These are phyloP conservation scores for Trachelus iudaicus DNA, from an alignment of 2,888 invertebrate species.

Conservation along the genomic window DNA sequence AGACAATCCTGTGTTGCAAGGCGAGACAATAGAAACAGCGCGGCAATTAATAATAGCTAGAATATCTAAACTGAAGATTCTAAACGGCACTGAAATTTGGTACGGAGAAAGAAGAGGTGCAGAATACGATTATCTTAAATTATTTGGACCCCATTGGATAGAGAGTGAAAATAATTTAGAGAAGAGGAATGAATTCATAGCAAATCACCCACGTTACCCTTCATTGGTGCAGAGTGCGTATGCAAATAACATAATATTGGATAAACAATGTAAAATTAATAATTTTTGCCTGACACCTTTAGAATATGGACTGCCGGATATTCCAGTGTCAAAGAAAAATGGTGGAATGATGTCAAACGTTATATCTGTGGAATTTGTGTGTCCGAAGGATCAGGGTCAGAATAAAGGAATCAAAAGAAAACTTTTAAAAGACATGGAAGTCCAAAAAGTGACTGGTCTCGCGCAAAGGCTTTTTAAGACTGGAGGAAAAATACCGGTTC, in stretches of 20 bases:
- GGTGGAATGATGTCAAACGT: conserved; percentile 69
- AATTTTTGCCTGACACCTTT: conserved; percentile 47
- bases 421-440: conserved; percentile 80
- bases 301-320: conserved; percentile 88
- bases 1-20: conserved; percentile 77
- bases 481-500: conserved; percentile 63
- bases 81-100: conserved; percentile 79
- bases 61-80: conserved; percentile 76
- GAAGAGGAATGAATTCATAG: conserved; percentile 70
- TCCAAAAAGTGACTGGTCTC: conserved; percentile 85
- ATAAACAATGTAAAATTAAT: not conserved
- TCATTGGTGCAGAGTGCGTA: conserved; percentile 79
- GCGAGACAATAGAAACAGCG: conserved; percentile 76
- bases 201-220: conserved; percentile 81
- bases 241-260: not conserved
- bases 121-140: conserved; percentile 91
- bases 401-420: conserved; percentile 73
- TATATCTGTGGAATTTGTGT: conserved; percentile 70
- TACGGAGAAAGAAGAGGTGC: conserved; percentile 83
- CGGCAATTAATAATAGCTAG: conserved; percentile 86
- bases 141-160: conserved; percentile 81
- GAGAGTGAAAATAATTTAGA: conserved; percentile 68
- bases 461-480: conserved; percentile 80
- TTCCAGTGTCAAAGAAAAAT: conserved; percentile 78
- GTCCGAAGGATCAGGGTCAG: conserved; percentile 67